Base-by-base conservation (phyloP, 2,888 invertebrate genomes). In the Eupithecia subumbrata region DNA sequence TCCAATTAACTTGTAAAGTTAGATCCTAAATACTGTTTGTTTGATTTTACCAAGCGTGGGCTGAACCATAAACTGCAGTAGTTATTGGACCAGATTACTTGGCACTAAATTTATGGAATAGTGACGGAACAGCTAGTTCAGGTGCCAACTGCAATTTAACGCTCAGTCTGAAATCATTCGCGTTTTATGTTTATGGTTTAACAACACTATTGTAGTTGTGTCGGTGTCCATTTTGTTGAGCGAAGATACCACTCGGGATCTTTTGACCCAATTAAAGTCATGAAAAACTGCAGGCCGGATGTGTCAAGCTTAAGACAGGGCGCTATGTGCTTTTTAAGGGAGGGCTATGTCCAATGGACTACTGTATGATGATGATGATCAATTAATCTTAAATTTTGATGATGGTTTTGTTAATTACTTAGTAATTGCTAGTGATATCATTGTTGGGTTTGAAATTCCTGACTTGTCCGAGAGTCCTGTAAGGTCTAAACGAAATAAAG, bases 41-140 rank as follows among this genome's bases (percentile, higher is more conserved):
- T 87, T 85, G 86, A 86, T 88, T 86, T 86, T 81, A 83, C 82
- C 82, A 79, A 78, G 83, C 83, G 84, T 87, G 85, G 86, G 85
- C 81, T 77, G 82, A 77, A 75, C 77, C 80, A 79, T 85, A 84
- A 87, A 86, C 82, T 85, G 80, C 77, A 77, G 82, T 86, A 83
- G 85, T 87, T 89, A 86, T 87, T 86, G 86, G 80, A 80, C 74
- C 70, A 80, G 80, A 83, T 84, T 81, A 82, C 79, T 76, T 79
- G 70, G 68, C 73, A 76, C 72, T 79, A 77, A 78, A 77, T 73
- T 71, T 25, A 70, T 37, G 64, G 70, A 76, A 45, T 52, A 48
- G 25, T 7, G 5, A 14, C 2, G 11, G n/a, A 52, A 72, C 77
- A 74, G 77, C 75, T 77, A 34, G 71, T 8, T 63, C 75, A 75